These are phyloP conservation scores for Sebastes paucispinis DNA, from an alignment of 2,797 vertebrate genomes.

Conservation along the genomic window DNA sequence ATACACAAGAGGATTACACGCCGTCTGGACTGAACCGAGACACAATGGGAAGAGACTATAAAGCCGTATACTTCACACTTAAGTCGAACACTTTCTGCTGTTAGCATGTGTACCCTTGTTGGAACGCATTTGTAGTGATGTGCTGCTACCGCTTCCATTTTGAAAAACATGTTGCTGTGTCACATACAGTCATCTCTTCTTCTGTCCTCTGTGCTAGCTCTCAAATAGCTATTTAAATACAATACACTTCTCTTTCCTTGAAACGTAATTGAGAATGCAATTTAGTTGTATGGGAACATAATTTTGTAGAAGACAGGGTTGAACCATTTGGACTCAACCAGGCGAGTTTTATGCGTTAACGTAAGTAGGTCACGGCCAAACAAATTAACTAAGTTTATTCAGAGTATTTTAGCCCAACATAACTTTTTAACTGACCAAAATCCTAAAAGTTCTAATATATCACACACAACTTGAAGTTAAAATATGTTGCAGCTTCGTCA, in stretches of 20 bases:
- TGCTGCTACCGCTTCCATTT: background rate
- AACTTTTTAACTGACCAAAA: too few species aligned
- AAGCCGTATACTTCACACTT: conserved; percentile 35
- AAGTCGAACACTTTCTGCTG: conserved; percentile 18
- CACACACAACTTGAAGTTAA: too few species aligned
- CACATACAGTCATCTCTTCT: background rate
- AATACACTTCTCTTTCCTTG: background rate
- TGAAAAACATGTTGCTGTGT: background rate
- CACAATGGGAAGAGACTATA: conserved; percentile 53
- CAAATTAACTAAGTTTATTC: too few species aligned
- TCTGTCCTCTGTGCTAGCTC: background rate
- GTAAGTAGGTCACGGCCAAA: too few species aligned
- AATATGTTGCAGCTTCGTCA: too few species aligned
- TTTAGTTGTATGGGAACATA: too few species aligned
- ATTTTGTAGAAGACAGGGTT: too few species aligned
- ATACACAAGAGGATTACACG: conserved; percentile 72
- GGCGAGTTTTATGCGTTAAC: background rate
- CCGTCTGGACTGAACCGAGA: conserved; percentile 52
- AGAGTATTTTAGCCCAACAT: too few species aligned
- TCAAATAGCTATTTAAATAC: conserved; percentile 8
- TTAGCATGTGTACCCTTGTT: background rate
- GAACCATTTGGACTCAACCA: background rate
- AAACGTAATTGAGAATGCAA: too few species aligned
- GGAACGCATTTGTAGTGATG: background rate
- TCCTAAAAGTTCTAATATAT: too few species aligned